These are phyloP conservation scores for Epinephelus malabaricus DNA, from an alignment of 2,797 vertebrate species.

Conservation along the genomic window DNA sequence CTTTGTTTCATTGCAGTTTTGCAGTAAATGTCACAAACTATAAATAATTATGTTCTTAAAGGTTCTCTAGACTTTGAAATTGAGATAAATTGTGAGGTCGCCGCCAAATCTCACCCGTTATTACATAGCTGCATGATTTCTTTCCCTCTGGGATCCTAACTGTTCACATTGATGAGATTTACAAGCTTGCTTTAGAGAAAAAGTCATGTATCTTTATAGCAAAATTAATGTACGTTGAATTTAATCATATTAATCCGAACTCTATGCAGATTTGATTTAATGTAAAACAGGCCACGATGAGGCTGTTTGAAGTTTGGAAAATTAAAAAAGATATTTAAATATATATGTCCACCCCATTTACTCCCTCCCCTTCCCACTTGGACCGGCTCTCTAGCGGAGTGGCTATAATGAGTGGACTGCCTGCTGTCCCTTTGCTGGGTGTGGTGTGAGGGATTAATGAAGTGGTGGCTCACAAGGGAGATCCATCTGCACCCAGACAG, in stretches of 20 bases:
- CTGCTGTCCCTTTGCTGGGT: slow-evolving; percentile 45
- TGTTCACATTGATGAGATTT: slow-evolving; percentile 56
- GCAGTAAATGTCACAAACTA: slow-evolving; percentile 61
- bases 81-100: slow-evolving; percentile 53
- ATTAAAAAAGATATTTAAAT: slow-evolving; percentile 29
- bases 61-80: slow-evolving; percentile 58
- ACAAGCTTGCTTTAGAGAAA: slow-evolving; percentile 44
- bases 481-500: slow-evolving; percentile 75
- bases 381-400: slow-evolving; percentile 14
- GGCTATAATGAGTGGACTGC: slow-evolving; percentile 54
- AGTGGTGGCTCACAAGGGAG: slow-evolving; percentile 58
- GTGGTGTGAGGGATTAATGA: slow-evolving; percentile 73
- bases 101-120: slow-evolving; percentile 56
- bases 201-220: slow-evolving; percentile 42
- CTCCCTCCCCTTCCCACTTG: not conserved
- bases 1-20: slow-evolving; percentile 53
- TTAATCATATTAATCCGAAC: slow-evolving; percentile 51
- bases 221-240: slow-evolving; percentile 52
- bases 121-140: slow-evolving; percentile 59
- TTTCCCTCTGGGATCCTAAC: slow-evolving; percentile 37
- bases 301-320: slow-evolving; percentile 34
- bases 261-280: slow-evolving; percentile 51
- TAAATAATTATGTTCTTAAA: slow-evolving; percentile 62
- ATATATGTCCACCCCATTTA: not conserved
- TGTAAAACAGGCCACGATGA: slow-evolving; percentile 29